Conservation (phyloP, 2,113 vertebrate species). For the Maccullochella peelii region DNA sequence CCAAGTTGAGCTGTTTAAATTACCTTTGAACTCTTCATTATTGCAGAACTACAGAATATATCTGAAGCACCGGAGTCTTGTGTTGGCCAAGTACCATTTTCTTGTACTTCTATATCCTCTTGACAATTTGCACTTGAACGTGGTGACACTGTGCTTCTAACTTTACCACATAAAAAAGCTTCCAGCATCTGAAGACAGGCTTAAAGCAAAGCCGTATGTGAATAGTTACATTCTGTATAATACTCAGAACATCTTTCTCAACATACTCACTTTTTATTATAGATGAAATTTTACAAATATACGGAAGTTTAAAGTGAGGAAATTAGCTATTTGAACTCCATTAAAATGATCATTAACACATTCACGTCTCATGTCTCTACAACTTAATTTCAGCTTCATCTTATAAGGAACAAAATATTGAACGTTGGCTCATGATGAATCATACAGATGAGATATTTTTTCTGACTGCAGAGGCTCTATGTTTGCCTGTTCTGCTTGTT, state of each 20-base stretch:
- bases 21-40: neutral
- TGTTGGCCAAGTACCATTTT: constrained; percentile 1
- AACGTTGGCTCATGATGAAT: constrained; percentile 32
- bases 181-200: neutral
- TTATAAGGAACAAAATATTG: constrained; percentile 27
- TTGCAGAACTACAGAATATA: neutral
- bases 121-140: constrained; percentile 13
- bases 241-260: neutral
- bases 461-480: neutral
- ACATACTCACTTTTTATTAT: neutral
- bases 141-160: neutral
- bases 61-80: neutral
- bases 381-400: constrained; percentile 21
- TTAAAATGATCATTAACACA: constrained; percentile 9
- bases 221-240: neutral
- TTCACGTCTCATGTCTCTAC: constrained; percentile 10
- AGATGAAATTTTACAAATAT: neutral
- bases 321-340: constrained; percentile 1
- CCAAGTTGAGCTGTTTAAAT: constrained; percentile 5
- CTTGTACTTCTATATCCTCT: neutral
- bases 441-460: neutral
- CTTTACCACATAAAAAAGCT: neutral
- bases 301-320: no score
- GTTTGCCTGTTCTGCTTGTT: constrained; percentile 49
- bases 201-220: constrained; percentile 12